phyloP scores from a whole-genome alignment of 2,113 vertebrate genomes.

The Acrocephalus arundinaceus region DNA sequence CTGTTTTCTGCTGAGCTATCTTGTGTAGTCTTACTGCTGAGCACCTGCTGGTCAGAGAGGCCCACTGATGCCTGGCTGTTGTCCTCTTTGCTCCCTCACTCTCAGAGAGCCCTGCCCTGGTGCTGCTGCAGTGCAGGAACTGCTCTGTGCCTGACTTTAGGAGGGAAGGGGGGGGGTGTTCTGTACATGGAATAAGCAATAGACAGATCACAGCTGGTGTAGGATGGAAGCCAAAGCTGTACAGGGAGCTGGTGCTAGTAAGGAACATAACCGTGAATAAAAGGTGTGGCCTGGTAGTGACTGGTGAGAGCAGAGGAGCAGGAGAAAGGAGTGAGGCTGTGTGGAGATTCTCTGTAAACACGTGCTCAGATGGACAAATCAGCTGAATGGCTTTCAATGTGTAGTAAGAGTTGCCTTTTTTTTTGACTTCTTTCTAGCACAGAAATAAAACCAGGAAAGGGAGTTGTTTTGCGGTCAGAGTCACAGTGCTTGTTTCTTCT shows the following conservation, averaged over 20 bases:
- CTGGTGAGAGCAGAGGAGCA: background rate
- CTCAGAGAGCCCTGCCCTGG: background rate
- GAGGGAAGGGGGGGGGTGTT: background rate
- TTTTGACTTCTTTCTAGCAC: background rate
- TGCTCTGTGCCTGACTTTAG: background rate
- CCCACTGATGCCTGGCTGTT: background rate
- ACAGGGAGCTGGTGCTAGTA: background rate
- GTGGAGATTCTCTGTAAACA: background rate
- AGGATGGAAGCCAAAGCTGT: background rate
- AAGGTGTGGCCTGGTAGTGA: background rate
- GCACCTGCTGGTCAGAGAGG: background rate
- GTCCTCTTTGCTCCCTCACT: background rate
- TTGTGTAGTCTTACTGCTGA: background rate
- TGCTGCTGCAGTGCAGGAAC: background rate
- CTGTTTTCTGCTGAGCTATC: background rate
- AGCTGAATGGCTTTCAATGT: background rate
- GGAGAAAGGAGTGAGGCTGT: fast-evolving
- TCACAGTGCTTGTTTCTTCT: background rate
- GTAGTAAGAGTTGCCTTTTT: background rate
- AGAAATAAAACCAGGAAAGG: background rate
- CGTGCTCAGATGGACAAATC: background rate
- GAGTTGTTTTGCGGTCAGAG: background rate
- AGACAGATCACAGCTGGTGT: background rate
- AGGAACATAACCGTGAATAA: background rate
- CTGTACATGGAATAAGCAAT: background rate